Evolutionary conservation across 2,113 vertebrate genomes (phyloP).

Genomic region (Crotalus tigris): DNA sequence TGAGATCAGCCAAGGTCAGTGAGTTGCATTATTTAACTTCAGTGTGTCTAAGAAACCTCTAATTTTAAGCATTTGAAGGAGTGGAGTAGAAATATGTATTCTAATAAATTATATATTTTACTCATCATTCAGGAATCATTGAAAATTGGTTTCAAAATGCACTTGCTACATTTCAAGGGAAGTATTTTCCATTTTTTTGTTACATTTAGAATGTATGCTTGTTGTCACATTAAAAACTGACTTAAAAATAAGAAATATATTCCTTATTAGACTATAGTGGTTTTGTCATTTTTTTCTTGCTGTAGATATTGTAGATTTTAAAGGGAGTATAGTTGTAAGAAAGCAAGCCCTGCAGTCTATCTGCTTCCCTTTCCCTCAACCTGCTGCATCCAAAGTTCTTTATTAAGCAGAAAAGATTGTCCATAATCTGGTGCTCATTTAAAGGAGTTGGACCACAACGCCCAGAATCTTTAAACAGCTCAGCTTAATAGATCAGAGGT

Average conservation of each 20-base stretch:
- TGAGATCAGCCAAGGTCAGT: background rate
- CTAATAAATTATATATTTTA: background rate
- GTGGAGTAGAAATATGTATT: background rate
- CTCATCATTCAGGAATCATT: background rate
- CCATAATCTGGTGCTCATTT: background rate
- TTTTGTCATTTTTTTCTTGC: conserved; percentile 69
- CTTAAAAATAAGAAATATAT: conserved; percentile 28
- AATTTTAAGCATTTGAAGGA: background rate
- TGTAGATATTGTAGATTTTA: conserved; percentile 70
- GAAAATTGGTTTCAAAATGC: background rate
- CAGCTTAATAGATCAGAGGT: background rate
- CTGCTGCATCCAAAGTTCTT: conserved; percentile 99
- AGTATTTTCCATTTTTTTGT: background rate
- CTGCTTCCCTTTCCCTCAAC: conserved; percentile 64
- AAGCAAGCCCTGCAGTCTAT: background rate
- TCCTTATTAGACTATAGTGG: conserved; percentile 73
- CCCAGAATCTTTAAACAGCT: background rate
- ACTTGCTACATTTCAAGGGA: background rate
- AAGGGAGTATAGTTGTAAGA: conserved; percentile 44
- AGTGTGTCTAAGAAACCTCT: background rate
- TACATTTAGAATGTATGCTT: background rate
- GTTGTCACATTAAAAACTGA: conserved; percentile 32
- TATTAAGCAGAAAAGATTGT: conserved; percentile 79
- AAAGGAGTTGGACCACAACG: background rate
- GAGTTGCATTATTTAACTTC: background rate